A percentile compares a stretch with the other conserved stretches of the same genome.
phyloP scores from a whole-genome alignment of 2,113 vertebrate species.

The Craseonycteris thonglongyai region DNA sequence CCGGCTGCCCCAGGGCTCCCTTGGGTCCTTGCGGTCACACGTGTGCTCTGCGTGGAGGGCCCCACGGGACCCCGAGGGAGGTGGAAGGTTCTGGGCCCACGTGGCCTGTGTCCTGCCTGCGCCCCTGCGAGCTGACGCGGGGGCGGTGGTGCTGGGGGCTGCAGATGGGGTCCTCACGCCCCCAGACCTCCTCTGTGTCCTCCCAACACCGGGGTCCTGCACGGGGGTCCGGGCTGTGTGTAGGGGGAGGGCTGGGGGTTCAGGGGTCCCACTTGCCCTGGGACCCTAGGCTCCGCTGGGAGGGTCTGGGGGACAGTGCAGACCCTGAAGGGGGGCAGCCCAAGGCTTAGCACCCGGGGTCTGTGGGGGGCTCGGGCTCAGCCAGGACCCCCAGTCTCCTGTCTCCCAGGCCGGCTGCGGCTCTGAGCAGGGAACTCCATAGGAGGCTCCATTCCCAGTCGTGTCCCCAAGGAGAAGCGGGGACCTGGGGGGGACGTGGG shows the following conservation, averaged over 20 bases:
- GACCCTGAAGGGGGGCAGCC: background rate
- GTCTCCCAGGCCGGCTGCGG: background rate
- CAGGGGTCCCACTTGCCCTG: background rate
- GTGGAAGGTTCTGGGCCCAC: background rate
- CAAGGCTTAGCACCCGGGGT: no score
- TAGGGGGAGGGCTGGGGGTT: background rate
- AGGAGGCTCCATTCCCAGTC: background rate
- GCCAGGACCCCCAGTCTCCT: background rate
- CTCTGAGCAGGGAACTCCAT: background rate
- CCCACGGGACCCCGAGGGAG: accelerated
- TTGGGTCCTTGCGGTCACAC: accelerated
- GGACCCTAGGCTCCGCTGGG: background rate
- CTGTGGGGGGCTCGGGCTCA: accelerated
- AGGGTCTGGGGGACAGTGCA: no score
- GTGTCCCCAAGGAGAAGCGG: background rate
- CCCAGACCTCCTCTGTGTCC: background rate
- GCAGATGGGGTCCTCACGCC: background rate
- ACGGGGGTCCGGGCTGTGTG: background rate
- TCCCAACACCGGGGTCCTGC: background rate
- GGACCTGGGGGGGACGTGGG: background rate
- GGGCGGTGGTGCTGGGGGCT: no score
- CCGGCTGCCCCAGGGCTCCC: no score
- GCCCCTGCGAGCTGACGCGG: background rate
- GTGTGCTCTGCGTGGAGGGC: accelerated
- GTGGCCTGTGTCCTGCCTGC: background rate